A percentile compares a stretch with the other conserved stretches of the same genome.
These are phyloP conservation scores for Mormoops blainvillei DNA, from an alignment of 2,113 vertebrate genomes.

Conservation along the genomic window DNA sequence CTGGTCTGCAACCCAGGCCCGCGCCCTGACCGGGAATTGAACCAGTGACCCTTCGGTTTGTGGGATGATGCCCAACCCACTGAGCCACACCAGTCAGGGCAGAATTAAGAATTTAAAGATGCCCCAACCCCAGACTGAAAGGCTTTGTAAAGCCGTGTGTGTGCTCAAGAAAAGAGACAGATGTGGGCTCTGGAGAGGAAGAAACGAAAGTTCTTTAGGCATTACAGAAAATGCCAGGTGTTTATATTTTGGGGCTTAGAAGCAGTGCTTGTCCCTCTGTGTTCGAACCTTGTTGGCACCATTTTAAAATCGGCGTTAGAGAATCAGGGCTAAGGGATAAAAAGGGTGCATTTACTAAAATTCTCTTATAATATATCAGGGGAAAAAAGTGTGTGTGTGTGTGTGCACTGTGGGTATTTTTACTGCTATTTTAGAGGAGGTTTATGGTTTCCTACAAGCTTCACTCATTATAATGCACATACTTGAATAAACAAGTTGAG, in stretches of 20 bases:
- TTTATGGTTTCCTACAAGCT: constrained; percentile 14
- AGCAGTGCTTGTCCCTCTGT: neutral
- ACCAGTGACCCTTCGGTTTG: too few species aligned
- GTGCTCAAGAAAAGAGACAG: neutral
- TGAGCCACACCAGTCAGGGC: too few species aligned
- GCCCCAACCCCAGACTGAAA: neutral
- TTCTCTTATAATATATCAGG: neutral
- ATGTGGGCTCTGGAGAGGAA: neutral
- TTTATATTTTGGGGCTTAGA: neutral
- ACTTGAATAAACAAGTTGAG: constrained; percentile 52
- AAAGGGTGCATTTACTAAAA: neutral
- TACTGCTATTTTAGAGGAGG: neutral
- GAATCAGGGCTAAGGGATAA: neutral
- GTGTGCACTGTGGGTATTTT: neutral
- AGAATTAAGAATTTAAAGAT: neutral
- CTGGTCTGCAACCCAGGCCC: too few species aligned
- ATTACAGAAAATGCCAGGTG: neutral
- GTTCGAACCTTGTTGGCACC: neutral
- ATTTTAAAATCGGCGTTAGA: neutral
- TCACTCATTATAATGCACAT: neutral
- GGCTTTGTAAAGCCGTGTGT: neutral
- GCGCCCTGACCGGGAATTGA: too few species aligned
- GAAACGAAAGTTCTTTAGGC: neutral
- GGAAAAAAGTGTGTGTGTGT: neutral
- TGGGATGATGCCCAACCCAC: too few species aligned